Percentiles rank a stretch among this genome's conserved stretches.
These are phyloP conservation scores for Oncorhynchus nerka DNA, from an alignment of 2,113 vertebrate genomes.

Conservation along the genomic window DNA sequence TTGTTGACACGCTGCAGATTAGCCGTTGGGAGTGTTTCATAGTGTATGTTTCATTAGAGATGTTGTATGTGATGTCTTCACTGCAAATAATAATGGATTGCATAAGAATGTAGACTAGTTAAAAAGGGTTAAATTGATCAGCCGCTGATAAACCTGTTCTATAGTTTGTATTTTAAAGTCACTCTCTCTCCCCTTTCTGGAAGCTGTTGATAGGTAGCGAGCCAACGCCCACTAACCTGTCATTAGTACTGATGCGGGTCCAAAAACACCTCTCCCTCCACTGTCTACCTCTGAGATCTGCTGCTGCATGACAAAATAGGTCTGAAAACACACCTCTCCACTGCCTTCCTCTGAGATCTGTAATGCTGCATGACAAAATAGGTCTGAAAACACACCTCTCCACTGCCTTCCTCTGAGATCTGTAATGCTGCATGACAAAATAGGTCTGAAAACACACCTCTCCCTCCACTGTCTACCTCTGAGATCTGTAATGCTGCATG, in stretches of 20 bases:
- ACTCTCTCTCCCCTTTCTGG: constrained; percentile 8
- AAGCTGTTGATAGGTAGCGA: constrained; percentile 23
- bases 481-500: no score
- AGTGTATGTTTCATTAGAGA: no score
- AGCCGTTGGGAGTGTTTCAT: no score
- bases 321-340: constrained; percentile 35
- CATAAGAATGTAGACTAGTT: no score
- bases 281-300: constrained; percentile 35
- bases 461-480: no score
- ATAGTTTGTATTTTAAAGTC: no score
- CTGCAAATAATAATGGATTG: no score
- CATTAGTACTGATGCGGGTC: constrained; percentile 56
- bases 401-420: constrained; percentile 36
- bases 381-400: constrained; percentile 35
- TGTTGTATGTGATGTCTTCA: no score
- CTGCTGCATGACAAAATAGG: constrained; percentile 8
- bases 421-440: no score
- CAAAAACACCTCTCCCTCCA: constrained; percentile 49
- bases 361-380: constrained; percentile 10
- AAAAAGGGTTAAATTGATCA: no score
- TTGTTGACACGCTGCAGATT: neutral
- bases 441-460: no score
- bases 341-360: constrained; percentile 35
- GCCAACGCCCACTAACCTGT: constrained; percentile 55
- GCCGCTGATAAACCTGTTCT: no score